phyloP scores from a whole-genome alignment of 2,888 invertebrate genomes.

The Andricus quercusramuli region DNA sequence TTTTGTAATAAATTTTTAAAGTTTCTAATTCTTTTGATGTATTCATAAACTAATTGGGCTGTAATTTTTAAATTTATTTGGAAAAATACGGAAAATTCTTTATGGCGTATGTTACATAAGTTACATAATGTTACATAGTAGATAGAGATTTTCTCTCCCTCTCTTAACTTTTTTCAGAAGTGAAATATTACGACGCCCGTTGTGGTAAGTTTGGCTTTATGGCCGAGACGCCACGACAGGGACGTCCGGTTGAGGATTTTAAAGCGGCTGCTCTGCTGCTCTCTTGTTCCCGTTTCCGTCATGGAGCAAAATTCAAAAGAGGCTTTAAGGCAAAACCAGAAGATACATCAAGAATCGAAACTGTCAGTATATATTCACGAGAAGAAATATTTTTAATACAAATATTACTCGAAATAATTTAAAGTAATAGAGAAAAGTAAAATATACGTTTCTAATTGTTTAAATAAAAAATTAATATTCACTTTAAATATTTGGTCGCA shows the following conservation, averaged over 20 bases:
- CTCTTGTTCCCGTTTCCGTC: slow-evolving; percentile 52
- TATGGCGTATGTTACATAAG: background rate
- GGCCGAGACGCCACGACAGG: slow-evolving; percentile 53
- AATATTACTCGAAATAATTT: background rate
- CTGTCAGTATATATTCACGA: background rate
- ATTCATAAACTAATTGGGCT: no score
- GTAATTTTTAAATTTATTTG: background rate
- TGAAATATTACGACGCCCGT: slow-evolving; percentile 68
- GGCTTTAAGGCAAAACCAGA: background rate
- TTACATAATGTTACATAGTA: slow-evolving; percentile 15
- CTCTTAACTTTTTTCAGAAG: slow-evolving; percentile 49
- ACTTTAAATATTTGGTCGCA: no score
- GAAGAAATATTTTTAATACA: background rate
- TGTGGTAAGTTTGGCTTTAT: slow-evolving; percentile 66
- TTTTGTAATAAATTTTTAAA: no score
- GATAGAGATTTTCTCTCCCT: slow-evolving; percentile 17
- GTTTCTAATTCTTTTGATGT: no score
- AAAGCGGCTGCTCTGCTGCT: slow-evolving; percentile 54
- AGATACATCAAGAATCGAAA: background rate
- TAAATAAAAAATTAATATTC: no score
- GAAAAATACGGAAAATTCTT: background rate
- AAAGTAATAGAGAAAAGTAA: no score
- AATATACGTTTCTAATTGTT: no score
- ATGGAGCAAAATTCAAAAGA: slow-evolving; percentile 43
- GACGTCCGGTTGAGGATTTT: slow-evolving; percentile 60